These are phyloP conservation scores for Mystacides longicornis DNA, from an alignment of 2,888 invertebrate species.

Conservation along the genomic window DNA sequence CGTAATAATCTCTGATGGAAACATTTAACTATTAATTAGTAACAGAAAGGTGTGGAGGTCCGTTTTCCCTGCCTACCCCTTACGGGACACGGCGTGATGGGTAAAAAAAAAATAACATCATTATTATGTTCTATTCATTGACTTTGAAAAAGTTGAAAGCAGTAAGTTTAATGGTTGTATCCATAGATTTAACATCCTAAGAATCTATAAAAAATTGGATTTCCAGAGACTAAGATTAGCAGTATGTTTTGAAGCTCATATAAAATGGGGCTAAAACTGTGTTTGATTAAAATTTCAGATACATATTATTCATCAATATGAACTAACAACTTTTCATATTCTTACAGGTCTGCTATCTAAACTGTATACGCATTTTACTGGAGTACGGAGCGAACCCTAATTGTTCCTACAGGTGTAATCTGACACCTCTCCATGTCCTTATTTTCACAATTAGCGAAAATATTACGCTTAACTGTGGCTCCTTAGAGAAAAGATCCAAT, in stretches of 20 bases:
- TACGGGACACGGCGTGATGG: too few species aligned
- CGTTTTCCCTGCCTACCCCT: too few species aligned
- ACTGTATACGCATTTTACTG: conserved; percentile 60
- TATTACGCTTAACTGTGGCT: conserved; percentile 59
- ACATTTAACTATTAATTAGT: too few species aligned
- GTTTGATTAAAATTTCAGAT: too few species aligned
- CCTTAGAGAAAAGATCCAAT: conserved; percentile 54
- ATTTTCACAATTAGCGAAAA: conserved; percentile 66
- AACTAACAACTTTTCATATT: conserved; percentile 5
- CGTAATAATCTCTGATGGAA: too few species aligned
- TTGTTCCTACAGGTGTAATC: conserved; percentile 59
- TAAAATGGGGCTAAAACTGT: background rate
- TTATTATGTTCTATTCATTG: too few species aligned
- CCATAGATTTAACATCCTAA: too few species aligned
- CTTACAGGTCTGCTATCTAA: conserved; percentile 58
- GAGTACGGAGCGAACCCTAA: conserved; percentile 68
- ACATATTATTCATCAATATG: background rate
- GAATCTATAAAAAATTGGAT: too few species aligned
- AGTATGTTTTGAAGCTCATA: background rate
- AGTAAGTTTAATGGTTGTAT: too few species aligned
- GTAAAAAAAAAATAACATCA: too few species aligned
- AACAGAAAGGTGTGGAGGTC: too few species aligned
- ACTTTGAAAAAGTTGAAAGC: too few species aligned
- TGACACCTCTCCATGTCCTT: conserved; percentile 62
- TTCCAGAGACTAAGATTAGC: background rate